Base-by-base conservation (phyloP, 2,797 vertebrate species). In the Botia almorhae region DNA sequence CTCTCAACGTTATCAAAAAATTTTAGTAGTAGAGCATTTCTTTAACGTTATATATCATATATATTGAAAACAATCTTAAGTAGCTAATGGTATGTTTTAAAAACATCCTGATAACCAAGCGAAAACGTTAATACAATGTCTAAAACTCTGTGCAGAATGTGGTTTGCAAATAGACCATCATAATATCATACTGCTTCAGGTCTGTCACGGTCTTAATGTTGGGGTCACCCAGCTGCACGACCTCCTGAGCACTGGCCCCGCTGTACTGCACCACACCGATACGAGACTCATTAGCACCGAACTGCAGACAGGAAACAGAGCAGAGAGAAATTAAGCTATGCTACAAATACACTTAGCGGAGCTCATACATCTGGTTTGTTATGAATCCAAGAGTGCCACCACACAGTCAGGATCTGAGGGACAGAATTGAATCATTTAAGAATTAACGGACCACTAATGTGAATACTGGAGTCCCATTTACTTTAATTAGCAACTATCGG, bases 191-290 rank as follows among this genome's bases (percentile, higher is more conserved):
- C 98, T 95, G 92, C 89, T 99, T 99, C 72, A 99, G 93, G 0
- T 93, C 90, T 2, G 88, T 87, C 0, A 96, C 85, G 16, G 80
- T 92, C 6, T 69, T 64, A 19, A 93, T 90, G 58, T 82, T 86
- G 67, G 68, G 67, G 76, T 91, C 89, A 0, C 85, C 86, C 87
- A 98, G 89, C 26, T 84, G 91, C 81, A 99, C 91, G 0, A 82
- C 84, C 84, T 99, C 96, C 83, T 99, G 96, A 0, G 95, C 96
- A 26, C 72, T 39, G 3, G 86, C 87, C 7, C 98, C 98, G 87
- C 98, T 99, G 94, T 99, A 99, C 90, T 99, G 97, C n/a, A 99
- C 96, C 12, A 99, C 97, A 0, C 96, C 96, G 2, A 96, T 87
- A 0, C 89, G 91, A 14, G 98, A 98, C 50, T 97, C 94, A 0